A percentile compares a stretch with the other conserved stretches of the same genome.
Evolutionary conservation across 1,140 invertebrate genomes (phyloP).

Genomic region (Gonioctena quinquepunctata): DNA sequence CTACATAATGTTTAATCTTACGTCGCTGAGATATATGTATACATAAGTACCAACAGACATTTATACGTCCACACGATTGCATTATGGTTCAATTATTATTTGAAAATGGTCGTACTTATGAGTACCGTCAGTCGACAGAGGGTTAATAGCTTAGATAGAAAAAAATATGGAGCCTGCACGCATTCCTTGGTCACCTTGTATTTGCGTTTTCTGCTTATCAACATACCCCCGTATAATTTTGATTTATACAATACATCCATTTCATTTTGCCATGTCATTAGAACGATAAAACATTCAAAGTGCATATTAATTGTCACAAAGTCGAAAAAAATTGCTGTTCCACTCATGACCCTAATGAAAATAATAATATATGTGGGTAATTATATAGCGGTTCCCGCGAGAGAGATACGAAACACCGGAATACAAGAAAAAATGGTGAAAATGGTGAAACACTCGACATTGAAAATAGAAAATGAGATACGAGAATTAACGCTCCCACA

Average conservation of each 20-base stretch:
- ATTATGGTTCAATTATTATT: too few species aligned
- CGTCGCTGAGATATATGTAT: too few species aligned
- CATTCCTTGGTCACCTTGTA: too few species aligned
- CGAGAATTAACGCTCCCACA: background rate
- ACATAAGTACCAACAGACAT: too few species aligned
- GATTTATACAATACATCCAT: background rate
- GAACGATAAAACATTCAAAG: slow-evolving; percentile 1
- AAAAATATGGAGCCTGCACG: too few species aligned
- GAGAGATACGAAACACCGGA: background rate
- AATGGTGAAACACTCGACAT: background rate
- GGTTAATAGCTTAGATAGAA: too few species aligned
- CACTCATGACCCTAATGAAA: background rate
- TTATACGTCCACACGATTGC: too few species aligned
- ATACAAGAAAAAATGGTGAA: background rate
- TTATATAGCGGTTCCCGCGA: background rate
- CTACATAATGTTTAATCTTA: too few species aligned
- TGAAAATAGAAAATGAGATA: background rate
- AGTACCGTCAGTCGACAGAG: too few species aligned
- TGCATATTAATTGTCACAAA: background rate
- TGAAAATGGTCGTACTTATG: too few species aligned
- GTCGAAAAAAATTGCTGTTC: background rate
- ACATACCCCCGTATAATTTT: background rate
- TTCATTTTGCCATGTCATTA: slow-evolving; percentile 2
- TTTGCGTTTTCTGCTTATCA: too few species aligned
- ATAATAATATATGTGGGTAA: background rate